Conservation (phyloP, 2,113 vertebrate genomes). For the Petrocephalus microphthalmus region DNA sequence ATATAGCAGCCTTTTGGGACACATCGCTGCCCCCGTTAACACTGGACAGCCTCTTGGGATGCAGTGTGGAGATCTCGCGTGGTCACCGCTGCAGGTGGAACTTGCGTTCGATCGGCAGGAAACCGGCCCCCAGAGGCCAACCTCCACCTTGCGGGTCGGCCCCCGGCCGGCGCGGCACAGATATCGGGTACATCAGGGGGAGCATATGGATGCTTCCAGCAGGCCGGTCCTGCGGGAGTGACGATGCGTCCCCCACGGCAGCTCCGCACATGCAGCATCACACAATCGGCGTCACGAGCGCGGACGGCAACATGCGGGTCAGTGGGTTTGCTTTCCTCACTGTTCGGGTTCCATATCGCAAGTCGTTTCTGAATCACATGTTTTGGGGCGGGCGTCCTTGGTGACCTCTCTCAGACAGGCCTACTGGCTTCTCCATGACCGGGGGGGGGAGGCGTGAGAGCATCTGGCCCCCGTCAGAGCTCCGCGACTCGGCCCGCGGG, state of each 20-base stretch:
- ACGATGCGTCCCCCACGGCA: not conserved
- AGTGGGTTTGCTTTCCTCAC: not conserved
- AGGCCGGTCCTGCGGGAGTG: not conserved
- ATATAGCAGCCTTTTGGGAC: slow-evolving; percentile 27
- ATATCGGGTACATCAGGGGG: not conserved
- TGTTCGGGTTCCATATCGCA: not conserved
- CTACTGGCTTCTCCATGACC: not conserved
- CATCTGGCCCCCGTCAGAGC: not conserved
- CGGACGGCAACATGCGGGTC: not conserved
- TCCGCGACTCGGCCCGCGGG: not conserved
- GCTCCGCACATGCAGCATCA: not conserved
- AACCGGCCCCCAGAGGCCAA: not conserved
- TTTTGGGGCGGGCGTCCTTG: not conserved
- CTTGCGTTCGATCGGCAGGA: not conserved
- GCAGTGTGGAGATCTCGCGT: not conserved
- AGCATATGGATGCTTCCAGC: not conserved
- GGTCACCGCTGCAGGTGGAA: not conserved
- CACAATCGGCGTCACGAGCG: not conserved
- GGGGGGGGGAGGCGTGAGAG: not conserved
- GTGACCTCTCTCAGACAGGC: not conserved
- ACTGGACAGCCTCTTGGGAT: not conserved
- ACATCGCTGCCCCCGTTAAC: slow-evolving; percentile 35
- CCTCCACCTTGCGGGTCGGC: not conserved
- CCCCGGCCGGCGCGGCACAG: too few relatives aligned
- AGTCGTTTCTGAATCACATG: not conserved